These are phyloP conservation scores for Dreissena rostriformis DNA, from an alignment of 1,140 invertebrate species.

Conservation along the genomic window DNA sequence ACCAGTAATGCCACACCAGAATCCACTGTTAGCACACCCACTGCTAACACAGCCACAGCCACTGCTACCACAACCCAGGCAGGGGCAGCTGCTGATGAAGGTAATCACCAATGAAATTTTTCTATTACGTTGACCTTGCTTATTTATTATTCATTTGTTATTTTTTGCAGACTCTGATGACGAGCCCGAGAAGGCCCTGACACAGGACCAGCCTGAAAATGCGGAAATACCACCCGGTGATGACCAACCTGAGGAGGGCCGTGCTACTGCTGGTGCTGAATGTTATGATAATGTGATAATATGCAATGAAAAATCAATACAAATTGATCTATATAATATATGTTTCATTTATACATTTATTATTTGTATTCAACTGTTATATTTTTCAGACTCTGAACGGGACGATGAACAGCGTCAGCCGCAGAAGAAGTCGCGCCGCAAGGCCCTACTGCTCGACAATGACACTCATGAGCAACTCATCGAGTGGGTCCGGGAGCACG, in stretches of 20 bases:
- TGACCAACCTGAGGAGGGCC: constrained; percentile 33
- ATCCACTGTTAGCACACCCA: constrained; percentile 20
- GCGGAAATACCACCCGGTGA: constrained; percentile 27
- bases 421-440: constrained; percentile 16
- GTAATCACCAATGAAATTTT: constrained; percentile 32
- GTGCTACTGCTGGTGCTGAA: constrained; percentile 37
- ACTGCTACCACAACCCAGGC: constrained; percentile 34
- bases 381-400: constrained; percentile 31
- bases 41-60: constrained; percentile 18
- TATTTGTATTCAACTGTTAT: constrained; percentile 30
- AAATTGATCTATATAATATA: constrained; percentile 45
- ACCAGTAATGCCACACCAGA: constrained; percentile 6
- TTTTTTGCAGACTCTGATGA: constrained; percentile 29
- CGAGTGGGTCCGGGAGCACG: constrained; percentile 35
- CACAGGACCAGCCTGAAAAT: constrained; percentile 38
- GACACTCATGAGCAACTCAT: constrained; percentile 36
- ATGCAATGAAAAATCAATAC: constrained; percentile 43
- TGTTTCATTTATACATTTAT: constrained; percentile 45
- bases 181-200: constrained; percentile 35
- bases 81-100: constrained; percentile 43
- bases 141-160: constrained; percentile 22
- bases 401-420: constrained; percentile 36
- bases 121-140: neutral
- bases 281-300: constrained; percentile 33
- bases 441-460: constrained; percentile 36